Base-by-base conservation (phyloP, 1,140 invertebrate genomes). In the Temnothorax longispinosus region DNA sequence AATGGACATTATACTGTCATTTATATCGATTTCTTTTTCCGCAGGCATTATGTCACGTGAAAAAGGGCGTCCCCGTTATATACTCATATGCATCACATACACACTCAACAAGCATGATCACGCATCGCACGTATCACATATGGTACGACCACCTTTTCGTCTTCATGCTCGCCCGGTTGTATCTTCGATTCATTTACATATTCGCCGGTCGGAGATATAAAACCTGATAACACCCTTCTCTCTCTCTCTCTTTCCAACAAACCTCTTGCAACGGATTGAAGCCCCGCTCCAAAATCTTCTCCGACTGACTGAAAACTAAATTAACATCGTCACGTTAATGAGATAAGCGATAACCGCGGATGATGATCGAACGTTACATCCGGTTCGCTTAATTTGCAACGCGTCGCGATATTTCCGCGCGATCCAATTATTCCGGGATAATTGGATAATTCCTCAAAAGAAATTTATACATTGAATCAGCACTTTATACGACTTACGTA, bases 141-240 rank as follows among this genome's bases (percentile, higher is more conserved):
- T 87, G 76, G 87, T 85, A 89, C 84, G 91, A 21, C 92, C 50
- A 93, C 92, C 92, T 93, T 92, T 92, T 90, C 91, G 72, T 77
- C 81, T 92, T 94, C 92, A 92, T 94, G 92, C 77, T 93, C 88
- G 89, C 93, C 92, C 92, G 89, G 90, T 94, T 93, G 81, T 92
- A 94, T 94, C 92, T 93, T 92, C 91, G 87, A 94, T 93, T 94
- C 93, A 94, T 94, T 94, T 94, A 93, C 93, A 94, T 94, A 94
- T 94, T 94, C 90, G 87, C 52, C 54, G 64, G 52, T 54, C 52
- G 60, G 65, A 84, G 85, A 88, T 77, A 67, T 67, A 67, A 88
- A 78, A 85, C 65, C 77, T 89, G 56, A 62, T 41, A 50, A 50
- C 65, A 27, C 27, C 27, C 27, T 27, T 27, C 69, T 27, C 27